Evolutionary conservation across 2,797 vertebrate genomes (phyloP).

Genomic region (Semaprochilodus insignis): DNA sequence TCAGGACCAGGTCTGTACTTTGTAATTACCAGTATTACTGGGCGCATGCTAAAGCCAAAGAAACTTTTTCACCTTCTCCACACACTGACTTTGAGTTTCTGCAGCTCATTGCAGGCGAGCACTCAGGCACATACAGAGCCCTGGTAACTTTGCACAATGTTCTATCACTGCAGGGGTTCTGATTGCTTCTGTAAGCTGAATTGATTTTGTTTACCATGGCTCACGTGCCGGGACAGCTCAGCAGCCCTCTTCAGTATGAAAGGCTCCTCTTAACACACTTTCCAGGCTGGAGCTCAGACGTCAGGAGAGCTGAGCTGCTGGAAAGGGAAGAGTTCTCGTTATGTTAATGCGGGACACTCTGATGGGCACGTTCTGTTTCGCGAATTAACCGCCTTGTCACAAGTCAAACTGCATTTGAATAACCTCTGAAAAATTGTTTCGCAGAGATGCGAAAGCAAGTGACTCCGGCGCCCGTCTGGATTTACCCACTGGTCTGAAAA

Average conservation of each 20-base stretch:
- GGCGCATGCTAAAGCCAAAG: background rate
- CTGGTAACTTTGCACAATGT: conserved; percentile 61
- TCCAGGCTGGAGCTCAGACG: conserved; percentile 77
- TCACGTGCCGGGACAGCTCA: conserved; percentile 71
- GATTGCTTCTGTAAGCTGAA: conserved; percentile 71
- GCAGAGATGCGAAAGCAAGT: conserved; percentile 84
- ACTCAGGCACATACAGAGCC: conserved; percentile 14
- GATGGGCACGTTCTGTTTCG: conserved; percentile 88
- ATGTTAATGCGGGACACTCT: conserved; percentile 86
- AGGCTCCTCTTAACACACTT: conserved; percentile 76
- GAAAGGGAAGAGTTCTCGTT: conserved; percentile 88
- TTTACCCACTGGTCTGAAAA: conserved; percentile 89
- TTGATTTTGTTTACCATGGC: conserved; percentile 78
- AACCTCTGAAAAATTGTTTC: conserved; percentile 85
- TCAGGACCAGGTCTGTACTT: background rate
- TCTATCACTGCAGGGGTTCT: conserved; percentile 71
- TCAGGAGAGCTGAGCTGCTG: conserved; percentile 82
- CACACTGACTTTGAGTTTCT: conserved; percentile 19
- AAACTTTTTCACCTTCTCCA: background rate
- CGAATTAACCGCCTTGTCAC: conserved; percentile 88
- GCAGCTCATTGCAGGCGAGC: conserved; percentile 15
- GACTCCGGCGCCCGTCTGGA: conserved; percentile 82
- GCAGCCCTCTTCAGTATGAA: conserved; percentile 76
- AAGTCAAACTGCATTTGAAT: conserved; percentile 91
- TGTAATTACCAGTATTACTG: background rate